Evolutionary conservation across 2,888 invertebrate genomes (phyloP).

Genomic region (Dendrolimus houi): DNA sequence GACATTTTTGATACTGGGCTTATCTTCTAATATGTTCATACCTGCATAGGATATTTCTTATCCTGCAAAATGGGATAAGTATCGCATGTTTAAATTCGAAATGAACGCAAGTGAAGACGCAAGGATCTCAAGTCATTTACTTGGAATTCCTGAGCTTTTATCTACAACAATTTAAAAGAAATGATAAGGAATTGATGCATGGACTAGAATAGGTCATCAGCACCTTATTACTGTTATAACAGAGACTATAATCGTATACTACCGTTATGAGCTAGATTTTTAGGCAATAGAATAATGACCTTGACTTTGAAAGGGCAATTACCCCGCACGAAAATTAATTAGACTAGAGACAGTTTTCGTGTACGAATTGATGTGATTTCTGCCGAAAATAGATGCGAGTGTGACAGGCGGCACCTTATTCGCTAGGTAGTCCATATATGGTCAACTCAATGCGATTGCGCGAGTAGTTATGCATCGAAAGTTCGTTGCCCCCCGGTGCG

Average conservation of each 20-base stretch:
- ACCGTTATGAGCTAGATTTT: background rate
- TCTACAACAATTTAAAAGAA: background rate
- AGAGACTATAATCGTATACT: background rate
- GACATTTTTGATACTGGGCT: no score
- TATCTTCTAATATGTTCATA: no score
- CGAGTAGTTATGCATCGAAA: slow-evolving; percentile 50
- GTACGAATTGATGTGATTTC: slow-evolving; percentile 26
- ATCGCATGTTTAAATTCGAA: no score
- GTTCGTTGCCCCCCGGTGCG: slow-evolving; percentile 61
- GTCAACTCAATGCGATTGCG: slow-evolving; percentile 69
- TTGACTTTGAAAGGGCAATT: slow-evolving; percentile 54
- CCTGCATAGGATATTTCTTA: no score
- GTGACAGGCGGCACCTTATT: slow-evolving; percentile 42
- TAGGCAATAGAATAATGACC: slow-evolving; percentile 22
- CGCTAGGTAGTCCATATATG: slow-evolving; percentile 63
- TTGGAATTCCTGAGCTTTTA: no score
- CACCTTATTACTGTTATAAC: background rate
- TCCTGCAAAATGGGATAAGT: no score
- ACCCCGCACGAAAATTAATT: slow-evolving; percentile 1
- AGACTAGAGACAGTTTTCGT: slow-evolving; percentile 20
- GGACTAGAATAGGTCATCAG: background rate
- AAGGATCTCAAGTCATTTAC: no score
- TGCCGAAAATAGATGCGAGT: slow-evolving; percentile 50
- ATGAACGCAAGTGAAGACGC: no score
- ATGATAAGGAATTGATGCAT: background rate